Percentiles rank a stretch among this genome's conserved stretches.
Evolutionary conservation across 2,797 vertebrate species (phyloP).

Genomic region (Odontamblyopus rebecca): DNA sequence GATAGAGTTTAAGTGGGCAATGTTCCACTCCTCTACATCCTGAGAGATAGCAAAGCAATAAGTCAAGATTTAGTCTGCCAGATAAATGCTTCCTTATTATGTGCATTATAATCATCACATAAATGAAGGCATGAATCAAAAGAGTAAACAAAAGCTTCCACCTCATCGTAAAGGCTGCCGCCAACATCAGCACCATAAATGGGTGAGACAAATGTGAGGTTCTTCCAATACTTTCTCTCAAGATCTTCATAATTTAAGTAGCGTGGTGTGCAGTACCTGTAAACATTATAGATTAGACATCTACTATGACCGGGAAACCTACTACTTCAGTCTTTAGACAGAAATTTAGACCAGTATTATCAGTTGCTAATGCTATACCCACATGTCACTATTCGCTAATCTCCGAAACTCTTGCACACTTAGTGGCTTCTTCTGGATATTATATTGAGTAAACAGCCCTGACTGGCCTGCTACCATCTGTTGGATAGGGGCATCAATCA

Average conservation of each 20-base stretch:
- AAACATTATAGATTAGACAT: constrained; percentile 3
- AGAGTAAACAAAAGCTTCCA: constrained; percentile 58
- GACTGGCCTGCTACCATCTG: constrained; percentile 96
- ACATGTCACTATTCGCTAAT: constrained; percentile 95
- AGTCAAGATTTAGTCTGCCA: neutral
- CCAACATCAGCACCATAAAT: constrained; percentile 97
- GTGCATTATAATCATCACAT: neutral
- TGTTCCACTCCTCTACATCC: constrained; percentile 95
- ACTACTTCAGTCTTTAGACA: neutral
- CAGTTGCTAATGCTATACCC: constrained; percentile 43
- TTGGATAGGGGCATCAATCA: constrained; percentile 95
- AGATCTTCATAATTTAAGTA: constrained; percentile 95
- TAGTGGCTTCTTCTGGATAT: constrained; percentile 95
- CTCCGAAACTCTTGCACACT: constrained; percentile 92
- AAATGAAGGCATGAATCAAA: neutral
- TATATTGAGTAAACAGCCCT: constrained; percentile 95
- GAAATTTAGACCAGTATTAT: neutral
- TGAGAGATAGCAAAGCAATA: constrained; percentile 55
- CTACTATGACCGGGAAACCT: neutral
- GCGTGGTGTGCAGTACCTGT: constrained; percentile 93
- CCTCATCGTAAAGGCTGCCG: constrained; percentile 95
- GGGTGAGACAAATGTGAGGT: constrained; percentile 94
- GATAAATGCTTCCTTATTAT: neutral
- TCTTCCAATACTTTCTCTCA: constrained; percentile 98
- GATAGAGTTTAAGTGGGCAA: constrained; percentile 91